phyloP scores from a whole-genome alignment of 2,888 invertebrate species.

The Epirrhoe alternata region DNA sequence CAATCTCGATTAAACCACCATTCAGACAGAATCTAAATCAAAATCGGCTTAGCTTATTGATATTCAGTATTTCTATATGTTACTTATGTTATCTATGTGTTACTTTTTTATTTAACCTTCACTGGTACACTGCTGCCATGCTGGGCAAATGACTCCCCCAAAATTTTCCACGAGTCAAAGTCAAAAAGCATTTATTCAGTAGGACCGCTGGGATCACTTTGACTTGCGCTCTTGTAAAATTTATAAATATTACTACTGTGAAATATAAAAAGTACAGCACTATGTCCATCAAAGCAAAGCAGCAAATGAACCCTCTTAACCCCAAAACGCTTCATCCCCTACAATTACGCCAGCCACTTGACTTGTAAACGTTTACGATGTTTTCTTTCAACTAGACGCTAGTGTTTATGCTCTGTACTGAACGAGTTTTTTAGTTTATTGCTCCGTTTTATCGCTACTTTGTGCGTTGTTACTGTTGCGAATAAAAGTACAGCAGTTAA shows the following conservation, averaged over 20 bases:
- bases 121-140: too few species aligned
- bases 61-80: too few species aligned
- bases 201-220: too few species aligned
- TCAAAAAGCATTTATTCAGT: too few species aligned
- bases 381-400: slow-evolving; percentile 71
- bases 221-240: too few species aligned
- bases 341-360: slow-evolving; percentile 51
- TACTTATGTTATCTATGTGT: too few species aligned
- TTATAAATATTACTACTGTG: neutral
- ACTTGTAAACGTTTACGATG: slow-evolving; percentile 77
- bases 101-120: too few species aligned
- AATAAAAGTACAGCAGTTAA: slow-evolving; percentile 48
- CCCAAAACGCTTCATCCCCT: slow-evolving; percentile 43
- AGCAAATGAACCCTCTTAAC: slow-evolving; percentile 5
- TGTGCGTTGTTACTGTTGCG: slow-evolving; percentile 54
- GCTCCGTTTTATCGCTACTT: slow-evolving; percentile 64
- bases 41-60: too few species aligned
- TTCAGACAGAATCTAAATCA: too few species aligned
- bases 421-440: slow-evolving; percentile 77
- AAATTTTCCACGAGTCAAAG: too few species aligned
- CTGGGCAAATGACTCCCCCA: too few species aligned
- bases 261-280: neutral
- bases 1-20: too few species aligned
- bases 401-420: slow-evolving; percentile 68
- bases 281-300: neutral